Conservation (phyloP, 1,140 invertebrate species). For the Nymphalis io region DNA sequence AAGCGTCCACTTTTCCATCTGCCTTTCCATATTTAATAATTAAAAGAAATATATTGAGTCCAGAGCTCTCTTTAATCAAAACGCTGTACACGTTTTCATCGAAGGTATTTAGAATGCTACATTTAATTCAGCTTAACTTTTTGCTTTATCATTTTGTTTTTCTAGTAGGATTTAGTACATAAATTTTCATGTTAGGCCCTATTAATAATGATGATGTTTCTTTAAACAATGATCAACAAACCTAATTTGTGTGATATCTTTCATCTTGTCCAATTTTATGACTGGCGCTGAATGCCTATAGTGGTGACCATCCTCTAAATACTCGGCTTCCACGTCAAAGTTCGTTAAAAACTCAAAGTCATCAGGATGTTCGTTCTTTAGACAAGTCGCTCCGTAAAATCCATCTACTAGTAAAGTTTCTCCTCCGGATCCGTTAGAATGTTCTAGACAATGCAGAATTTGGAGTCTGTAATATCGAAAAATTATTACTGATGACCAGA, state of each 20-base stretch:
- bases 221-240: too few species aligned
- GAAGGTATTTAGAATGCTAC: too few species aligned
- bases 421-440: constrained; percentile 82
- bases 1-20: too few species aligned
- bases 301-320: constrained; percentile 82
- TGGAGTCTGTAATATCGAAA: constrained; percentile 79
- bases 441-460: constrained; percentile 85
- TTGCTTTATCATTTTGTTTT: too few species aligned
- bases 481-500: background rate
- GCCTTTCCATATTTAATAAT: too few species aligned
- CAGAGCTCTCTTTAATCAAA: too few species aligned
- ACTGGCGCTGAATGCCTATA: constrained; percentile 80
- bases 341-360: constrained; percentile 82
- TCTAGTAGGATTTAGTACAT: too few species aligned
- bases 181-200: too few species aligned
- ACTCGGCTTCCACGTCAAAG: constrained; percentile 83
- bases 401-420: constrained; percentile 87
- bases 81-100: too few species aligned
- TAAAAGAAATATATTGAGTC: too few species aligned
- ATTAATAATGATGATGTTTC: too few species aligned
- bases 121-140: too few species aligned
- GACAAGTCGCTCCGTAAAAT: constrained; percentile 82
- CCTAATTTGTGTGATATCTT: constrained; percentile 81
- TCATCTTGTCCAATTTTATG: constrained; percentile 78
- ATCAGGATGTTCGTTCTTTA: constrained; percentile 78